Percentiles rank a stretch among this genome's conserved stretches.
These are phyloP conservation scores for Euura lappo DNA, from an alignment of 1,140 invertebrate genomes.

Conservation along the genomic window DNA sequence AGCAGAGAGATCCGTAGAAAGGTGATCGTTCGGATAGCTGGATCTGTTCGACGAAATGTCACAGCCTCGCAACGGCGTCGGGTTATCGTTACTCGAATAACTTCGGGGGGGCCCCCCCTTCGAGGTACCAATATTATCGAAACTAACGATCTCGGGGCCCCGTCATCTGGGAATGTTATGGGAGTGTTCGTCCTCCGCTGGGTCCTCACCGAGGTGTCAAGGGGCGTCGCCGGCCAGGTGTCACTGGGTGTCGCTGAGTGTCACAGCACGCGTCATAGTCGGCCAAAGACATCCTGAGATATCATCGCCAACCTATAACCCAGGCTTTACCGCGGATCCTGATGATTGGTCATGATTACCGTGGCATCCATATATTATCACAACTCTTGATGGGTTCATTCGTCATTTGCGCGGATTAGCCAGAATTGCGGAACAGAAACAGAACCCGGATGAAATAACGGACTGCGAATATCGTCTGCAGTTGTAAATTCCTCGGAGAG, in stretches of 20 bases:
- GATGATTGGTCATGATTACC: neutral
- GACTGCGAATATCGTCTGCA: neutral
- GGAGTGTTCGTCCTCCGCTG: slow-evolving; percentile 46
- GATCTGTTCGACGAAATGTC: slow-evolving; percentile 11
- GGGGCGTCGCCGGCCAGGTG: slow-evolving; percentile 41
- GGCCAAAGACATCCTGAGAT: neutral
- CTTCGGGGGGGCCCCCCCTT: neutral
- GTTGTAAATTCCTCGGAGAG: neutral
- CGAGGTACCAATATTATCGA: slow-evolving; percentile 35
- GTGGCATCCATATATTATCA: neutral
- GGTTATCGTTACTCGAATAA: neutral
- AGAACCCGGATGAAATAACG: neutral
- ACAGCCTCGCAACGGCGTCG: neutral
- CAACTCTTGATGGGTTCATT: neutral
- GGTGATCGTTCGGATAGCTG: slow-evolving; percentile 6
- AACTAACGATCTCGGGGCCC: slow-evolving; percentile 43
- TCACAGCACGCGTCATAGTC: slow-evolving; percentile 12
- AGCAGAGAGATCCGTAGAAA: slow-evolving; percentile 3
- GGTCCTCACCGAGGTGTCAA: slow-evolving; percentile 41
- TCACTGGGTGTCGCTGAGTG: slow-evolving; percentile 27
- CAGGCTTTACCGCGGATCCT: neutral
- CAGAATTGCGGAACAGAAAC: neutral
- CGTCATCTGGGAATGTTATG: slow-evolving; percentile 57
- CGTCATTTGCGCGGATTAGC: too few species aligned
- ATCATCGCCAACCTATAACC: neutral